Percentiles rank a stretch among this genome's conserved stretches.
These are phyloP conservation scores for Sorex fumeus DNA, from an alignment of 2,113 vertebrate genomes.

Conservation along the genomic window DNA sequence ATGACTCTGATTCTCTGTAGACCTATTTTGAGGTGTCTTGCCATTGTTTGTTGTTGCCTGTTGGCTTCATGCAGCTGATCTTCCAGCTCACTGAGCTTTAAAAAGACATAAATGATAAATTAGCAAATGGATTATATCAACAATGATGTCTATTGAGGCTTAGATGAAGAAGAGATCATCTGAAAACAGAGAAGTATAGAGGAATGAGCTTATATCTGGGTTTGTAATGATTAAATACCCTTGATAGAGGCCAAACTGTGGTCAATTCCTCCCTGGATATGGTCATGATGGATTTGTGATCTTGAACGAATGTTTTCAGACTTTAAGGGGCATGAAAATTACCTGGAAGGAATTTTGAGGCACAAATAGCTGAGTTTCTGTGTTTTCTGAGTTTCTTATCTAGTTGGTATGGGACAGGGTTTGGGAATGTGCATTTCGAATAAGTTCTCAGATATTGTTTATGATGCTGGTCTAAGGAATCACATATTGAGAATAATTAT, in stretches of 20 bases:
- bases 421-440: constrained; percentile 10
- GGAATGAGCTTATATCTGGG: not conserved
- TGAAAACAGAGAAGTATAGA: not conserved
- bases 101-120: constrained; percentile 49
- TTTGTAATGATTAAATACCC: constrained; percentile 27
- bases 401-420: not conserved
- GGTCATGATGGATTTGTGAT: not conserved
- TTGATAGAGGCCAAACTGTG: not conserved
- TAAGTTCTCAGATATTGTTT: not conserved
- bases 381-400: constrained; percentile 30
- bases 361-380: not conserved
- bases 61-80: too few species aligned
- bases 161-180: constrained; percentile 24
- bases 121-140: constrained; percentile 19
- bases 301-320: not conserved
- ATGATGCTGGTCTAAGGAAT: not conserved
- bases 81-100: too few species aligned
- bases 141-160: not conserved
- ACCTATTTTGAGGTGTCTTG: too few species aligned
- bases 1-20: too few species aligned
- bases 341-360: constrained; percentile 30
- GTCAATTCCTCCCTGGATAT: not conserved
- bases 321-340: not conserved
- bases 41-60: too few species aligned
- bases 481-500: constrained; percentile 34